Percentiles rank a stretch among this genome's conserved stretches.
These are phyloP conservation scores for Sciurus niger DNA, from an alignment of 2,113 vertebrate genomes.

Conservation along the genomic window DNA sequence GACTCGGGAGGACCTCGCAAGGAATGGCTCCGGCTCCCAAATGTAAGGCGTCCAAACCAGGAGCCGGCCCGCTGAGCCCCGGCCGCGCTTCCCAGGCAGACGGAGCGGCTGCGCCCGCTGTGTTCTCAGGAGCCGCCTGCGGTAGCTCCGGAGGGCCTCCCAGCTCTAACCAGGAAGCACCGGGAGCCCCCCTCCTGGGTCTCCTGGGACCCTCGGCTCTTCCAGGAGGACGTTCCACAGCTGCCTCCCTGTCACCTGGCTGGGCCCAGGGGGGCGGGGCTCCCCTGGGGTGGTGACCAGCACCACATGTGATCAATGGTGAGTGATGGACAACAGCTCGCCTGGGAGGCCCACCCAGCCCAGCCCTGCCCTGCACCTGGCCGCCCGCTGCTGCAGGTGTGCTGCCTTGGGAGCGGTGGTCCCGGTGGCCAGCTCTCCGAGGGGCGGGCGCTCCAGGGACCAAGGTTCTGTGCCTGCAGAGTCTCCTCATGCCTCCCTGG, in stretches of 20 bases:
- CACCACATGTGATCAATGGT: neutral
- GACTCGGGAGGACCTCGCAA: neutral
- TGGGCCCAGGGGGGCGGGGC: no score
- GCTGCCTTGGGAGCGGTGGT: neutral
- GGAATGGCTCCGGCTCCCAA: neutral
- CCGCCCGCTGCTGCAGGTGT: neutral
- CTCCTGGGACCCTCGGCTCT: neutral
- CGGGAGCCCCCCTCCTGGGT: neutral
- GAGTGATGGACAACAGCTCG: neutral
- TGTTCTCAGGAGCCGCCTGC: neutral
- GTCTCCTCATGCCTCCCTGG: no score
- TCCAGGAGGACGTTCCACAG: no score
- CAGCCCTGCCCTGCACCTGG: neutral
- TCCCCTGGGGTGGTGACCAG: neutral
- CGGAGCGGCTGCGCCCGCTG: neutral
- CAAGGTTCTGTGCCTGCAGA: neutral
- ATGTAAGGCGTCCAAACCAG: fast-evolving
- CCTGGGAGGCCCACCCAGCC: neutral
- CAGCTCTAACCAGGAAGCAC: neutral
- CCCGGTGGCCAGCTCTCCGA: neutral
- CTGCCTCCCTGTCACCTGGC: no score
- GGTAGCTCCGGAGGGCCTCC: no score
- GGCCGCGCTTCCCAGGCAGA: neutral
- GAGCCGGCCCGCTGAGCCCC: fast-evolving
- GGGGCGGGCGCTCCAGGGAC: neutral